These are phyloP conservation scores for Terebella lapidaria DNA, from an alignment of 2,888 invertebrate species.

Conservation along the genomic window DNA sequence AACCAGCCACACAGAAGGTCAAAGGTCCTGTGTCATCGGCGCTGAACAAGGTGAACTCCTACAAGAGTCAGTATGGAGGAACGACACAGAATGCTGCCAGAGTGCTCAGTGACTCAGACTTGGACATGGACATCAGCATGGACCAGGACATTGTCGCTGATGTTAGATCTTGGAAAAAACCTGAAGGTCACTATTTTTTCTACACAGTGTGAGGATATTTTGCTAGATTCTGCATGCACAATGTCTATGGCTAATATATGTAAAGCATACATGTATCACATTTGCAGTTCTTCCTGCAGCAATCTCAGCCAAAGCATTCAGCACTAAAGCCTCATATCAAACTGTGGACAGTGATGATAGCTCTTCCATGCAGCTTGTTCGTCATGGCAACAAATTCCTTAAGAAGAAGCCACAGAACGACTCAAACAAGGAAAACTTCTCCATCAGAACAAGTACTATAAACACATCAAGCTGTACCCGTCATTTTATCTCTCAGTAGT, in stretches of 20 bases:
- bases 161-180: constrained; percentile 13
- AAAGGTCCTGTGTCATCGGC: background rate
- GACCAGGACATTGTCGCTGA: constrained; percentile 23
- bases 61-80: background rate
- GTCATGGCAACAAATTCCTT: constrained; percentile 3
- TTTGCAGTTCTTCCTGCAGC: no score
- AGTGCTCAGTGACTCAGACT: constrained; percentile 21
- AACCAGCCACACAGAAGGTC: background rate
- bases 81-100: background rate
- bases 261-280: no score
- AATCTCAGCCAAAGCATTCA: no score
- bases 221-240: no score
- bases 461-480: no score
- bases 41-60: background rate
- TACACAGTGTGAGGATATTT: no score
- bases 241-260: no score
- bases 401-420: constrained; percentile 1
- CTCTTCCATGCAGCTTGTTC: background rate
- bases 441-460: no score
- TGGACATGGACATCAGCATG: constrained; percentile 20
- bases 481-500: no score
- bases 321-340: background rate
- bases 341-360: background rate
- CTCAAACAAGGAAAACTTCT: no score
- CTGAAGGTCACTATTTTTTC: background rate